A percentile compares a stretch with the other conserved stretches of the same genome.
Conservation (phyloP, 2,888 invertebrate genomes). For the Phytoseiulus persimilis region DNA sequence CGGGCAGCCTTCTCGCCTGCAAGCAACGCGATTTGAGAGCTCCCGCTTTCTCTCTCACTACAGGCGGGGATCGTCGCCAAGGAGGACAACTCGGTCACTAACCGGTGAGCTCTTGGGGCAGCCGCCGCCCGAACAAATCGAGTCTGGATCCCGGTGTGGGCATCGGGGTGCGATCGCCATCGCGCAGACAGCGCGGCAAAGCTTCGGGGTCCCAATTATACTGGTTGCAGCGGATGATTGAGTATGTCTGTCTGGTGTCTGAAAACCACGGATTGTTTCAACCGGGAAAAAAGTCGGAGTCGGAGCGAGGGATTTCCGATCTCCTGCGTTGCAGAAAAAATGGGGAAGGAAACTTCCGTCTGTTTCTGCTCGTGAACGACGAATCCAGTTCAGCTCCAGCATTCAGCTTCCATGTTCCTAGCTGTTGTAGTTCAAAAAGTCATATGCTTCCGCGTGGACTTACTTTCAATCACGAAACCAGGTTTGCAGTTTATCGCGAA, state of each 20-base stretch:
- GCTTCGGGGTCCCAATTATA: neutral
- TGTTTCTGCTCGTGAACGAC: too few relatives aligned
- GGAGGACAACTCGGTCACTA: too few relatives aligned
- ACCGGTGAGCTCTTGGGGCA: neutral
- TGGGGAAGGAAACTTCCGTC: neutral
- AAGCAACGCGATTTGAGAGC: too few relatives aligned
- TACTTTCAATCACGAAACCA: conserved; percentile 23
- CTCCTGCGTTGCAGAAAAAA: neutral
- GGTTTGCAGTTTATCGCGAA: neutral
- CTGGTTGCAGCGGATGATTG: neutral
- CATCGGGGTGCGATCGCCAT: neutral
- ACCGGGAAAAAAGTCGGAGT: neutral
- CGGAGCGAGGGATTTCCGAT: neutral
- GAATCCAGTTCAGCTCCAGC: neutral
- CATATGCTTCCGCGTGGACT: neutral
- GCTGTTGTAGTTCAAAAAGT: too few relatives aligned
- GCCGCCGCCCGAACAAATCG: neutral
- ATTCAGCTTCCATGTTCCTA: too few relatives aligned
- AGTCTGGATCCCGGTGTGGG: neutral
- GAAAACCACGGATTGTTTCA: neutral
- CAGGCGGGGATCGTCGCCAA: too few relatives aligned
- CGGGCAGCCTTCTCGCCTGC: neutral
- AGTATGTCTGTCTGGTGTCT: neutral
- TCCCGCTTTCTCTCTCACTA: too few relatives aligned
- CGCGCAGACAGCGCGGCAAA: neutral